Percentiles rank a stretch among this genome's conserved stretches.
Evolutionary conservation across 2,113 vertebrate species (phyloP).

Genomic region (Hippocampus abdominalis): DNA sequence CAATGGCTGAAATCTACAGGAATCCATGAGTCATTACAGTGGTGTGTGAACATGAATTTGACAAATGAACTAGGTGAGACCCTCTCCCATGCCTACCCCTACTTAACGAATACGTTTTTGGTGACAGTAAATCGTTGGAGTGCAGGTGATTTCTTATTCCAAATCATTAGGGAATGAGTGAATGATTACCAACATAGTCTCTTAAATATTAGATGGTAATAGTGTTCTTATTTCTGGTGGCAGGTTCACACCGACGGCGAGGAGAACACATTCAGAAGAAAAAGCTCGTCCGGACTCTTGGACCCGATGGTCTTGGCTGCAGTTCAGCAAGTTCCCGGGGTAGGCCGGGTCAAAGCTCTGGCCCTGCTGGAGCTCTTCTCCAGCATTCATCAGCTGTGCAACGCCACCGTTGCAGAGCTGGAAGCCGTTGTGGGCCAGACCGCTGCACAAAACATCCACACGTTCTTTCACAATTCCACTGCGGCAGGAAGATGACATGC

Average conservation of each 20-base stretch:
- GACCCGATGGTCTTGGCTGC: constrained; percentile 73
- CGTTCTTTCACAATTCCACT: constrained; percentile 72
- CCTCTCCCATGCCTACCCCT: too few relatives aligned
- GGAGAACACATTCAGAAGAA: constrained; percentile 79
- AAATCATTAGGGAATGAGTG: too few relatives aligned
- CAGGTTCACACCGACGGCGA: constrained; percentile 79
- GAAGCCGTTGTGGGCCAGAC: constrained; percentile 74
- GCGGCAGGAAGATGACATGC: too few relatives aligned
- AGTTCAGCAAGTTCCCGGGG: constrained; percentile 81
- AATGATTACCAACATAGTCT: too few relatives aligned
- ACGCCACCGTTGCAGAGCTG: constrained; percentile 67
- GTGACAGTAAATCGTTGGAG: too few relatives aligned
- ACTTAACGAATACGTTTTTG: too few relatives aligned
- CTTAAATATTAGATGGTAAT: not conserved
- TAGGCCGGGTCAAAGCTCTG: constrained; percentile 81
- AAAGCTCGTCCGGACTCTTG: constrained; percentile 36
- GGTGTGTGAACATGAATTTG: too few relatives aligned
- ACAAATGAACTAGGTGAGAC: too few relatives aligned
- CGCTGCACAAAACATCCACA: constrained; percentile 72
- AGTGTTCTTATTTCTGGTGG: not conserved
- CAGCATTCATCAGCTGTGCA: constrained; percentile 78
- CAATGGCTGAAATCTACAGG: too few relatives aligned
- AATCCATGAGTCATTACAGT: too few relatives aligned
- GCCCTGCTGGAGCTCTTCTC: constrained; percentile 79
- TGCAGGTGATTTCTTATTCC: too few relatives aligned